Base-by-base conservation (phyloP, 2,113 vertebrate genomes). In the Xiphophorus maculatus region DNA sequence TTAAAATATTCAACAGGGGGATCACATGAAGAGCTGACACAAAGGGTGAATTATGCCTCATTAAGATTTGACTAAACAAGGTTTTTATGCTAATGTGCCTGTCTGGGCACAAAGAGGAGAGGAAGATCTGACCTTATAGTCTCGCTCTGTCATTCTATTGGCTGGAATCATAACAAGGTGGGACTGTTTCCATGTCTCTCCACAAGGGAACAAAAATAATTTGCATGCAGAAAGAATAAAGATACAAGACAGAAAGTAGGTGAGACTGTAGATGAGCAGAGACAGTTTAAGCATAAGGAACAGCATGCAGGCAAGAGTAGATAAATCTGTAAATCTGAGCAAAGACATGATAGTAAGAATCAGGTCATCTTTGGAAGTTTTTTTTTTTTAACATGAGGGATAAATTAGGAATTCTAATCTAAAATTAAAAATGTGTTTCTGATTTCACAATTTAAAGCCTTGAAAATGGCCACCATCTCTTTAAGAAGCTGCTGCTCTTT, bases 51-150 rank as follows among this genome's bases (percentile, higher is more conserved):
- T 83, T 30, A 79, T 83, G 69, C 78, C 75, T 77, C 73, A 69
- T 82, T 82, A 80, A 77, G 76, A 12, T 25, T 27, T 35, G 58
- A 76, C 7, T 40, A 63, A 84, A 79, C 61, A 67, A 66, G 75
- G 33, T 71, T 78, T 79, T 33, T 75, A 90, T 82, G 76, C 69
- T 86, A 86, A 88, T 83, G 2, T 66, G 44, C 51, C 62, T 62
- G 63, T 76, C 66, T 5, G 29, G 37, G 60, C 44, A 63, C 15
- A 60, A 74, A 11, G 22, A n/a, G 7, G 51, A 58, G 51, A 58
- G 9, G 51, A 11, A 5, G 2, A 25, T 58, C 19, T 58, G 51
- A n/a, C 22, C 51, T 25, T 15, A 25, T 9, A 25, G 51, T 54
- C 51, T 58, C 51, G 7, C 7, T 2, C 17, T 58, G 51, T 58